phyloP scores from a whole-genome alignment of 2,113 vertebrate genomes.

The Oxyura jamaicensis region DNA sequence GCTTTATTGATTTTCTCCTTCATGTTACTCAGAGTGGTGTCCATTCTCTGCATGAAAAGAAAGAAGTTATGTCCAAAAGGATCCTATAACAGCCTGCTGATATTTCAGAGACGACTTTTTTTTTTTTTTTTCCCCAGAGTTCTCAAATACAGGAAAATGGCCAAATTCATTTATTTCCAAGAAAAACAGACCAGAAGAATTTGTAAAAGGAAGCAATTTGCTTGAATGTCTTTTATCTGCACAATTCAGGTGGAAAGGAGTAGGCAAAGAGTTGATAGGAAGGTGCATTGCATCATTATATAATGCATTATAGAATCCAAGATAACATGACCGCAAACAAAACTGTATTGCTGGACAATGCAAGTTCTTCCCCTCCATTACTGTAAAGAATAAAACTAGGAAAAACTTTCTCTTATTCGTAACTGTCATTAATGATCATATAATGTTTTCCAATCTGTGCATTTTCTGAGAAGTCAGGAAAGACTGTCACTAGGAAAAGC shows the following conservation, averaged over 20 bases:
- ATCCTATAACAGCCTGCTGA: neutral
- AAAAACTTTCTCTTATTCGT: neutral
- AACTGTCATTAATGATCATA: neutral
- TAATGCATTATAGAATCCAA: neutral
- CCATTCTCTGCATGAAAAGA: constrained; percentile 86
- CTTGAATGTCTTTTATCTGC: neutral
- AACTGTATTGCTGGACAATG: neutral
- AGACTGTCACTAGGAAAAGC: neutral
- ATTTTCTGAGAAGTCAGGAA: neutral
- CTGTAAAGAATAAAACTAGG: neutral
- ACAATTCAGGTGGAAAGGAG: neutral
- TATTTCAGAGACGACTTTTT: neutral
- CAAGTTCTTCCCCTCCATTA: neutral
- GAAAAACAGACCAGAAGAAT: neutral
- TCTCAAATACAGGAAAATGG: neutral
- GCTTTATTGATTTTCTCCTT: constrained; percentile 86
- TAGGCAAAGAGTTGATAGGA: neutral
- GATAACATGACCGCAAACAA: neutral
- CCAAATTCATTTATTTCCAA: neutral
- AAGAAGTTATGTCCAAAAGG: neutral
- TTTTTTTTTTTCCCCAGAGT: neutral
- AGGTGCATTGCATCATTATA: neutral
- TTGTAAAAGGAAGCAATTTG: neutral
- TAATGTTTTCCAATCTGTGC: neutral
- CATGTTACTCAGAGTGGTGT: constrained; percentile 87